Percentiles rank a stretch among this genome's conserved stretches.
These are phyloP conservation scores for Myocastor coypus DNA, from an alignment of 2,113 vertebrate genomes.

Conservation along the genomic window DNA sequence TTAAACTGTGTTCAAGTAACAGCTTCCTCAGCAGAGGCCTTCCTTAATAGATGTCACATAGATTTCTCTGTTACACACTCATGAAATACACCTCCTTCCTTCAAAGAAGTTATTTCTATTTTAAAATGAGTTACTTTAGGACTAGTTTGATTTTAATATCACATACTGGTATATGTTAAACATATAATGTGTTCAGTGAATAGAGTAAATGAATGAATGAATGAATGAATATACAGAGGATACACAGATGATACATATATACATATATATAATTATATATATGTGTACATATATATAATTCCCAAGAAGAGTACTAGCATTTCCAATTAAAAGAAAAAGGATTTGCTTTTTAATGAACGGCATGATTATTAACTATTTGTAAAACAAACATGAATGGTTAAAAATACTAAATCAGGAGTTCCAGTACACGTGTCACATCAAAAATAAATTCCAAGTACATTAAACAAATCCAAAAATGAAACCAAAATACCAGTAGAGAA, in stretches of 20 bases:
- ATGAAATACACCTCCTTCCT: background rate
- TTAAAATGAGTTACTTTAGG: conserved; percentile 15
- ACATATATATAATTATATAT: too few species aligned
- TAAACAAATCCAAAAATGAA: conserved; percentile 49
- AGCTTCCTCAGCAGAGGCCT: background rate
- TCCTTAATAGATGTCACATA: background rate
- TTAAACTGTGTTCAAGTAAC: background rate
- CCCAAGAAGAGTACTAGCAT: conserved; percentile 36
- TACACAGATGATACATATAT: background rate
- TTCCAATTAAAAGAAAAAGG: background rate
- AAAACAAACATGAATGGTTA: background rate
- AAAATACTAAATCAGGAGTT: conserved; percentile 27
- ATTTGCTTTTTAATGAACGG: background rate
- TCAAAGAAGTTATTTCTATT: conserved; percentile 18
- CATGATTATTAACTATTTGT: conserved; percentile 15
- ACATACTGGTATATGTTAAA: background rate
- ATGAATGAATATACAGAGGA: background rate
- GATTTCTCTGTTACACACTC: background rate
- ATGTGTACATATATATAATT: background rate
- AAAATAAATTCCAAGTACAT: conserved; percentile 41
- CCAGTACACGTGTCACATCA: background rate
- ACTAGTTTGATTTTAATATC: background rate
- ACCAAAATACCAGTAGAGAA: conserved; percentile 24
- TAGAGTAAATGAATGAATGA: background rate
- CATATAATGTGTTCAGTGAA: background rate